Conservation (phyloP, 2,888 invertebrate genomes). For the Adelognathus sp. region DNA sequence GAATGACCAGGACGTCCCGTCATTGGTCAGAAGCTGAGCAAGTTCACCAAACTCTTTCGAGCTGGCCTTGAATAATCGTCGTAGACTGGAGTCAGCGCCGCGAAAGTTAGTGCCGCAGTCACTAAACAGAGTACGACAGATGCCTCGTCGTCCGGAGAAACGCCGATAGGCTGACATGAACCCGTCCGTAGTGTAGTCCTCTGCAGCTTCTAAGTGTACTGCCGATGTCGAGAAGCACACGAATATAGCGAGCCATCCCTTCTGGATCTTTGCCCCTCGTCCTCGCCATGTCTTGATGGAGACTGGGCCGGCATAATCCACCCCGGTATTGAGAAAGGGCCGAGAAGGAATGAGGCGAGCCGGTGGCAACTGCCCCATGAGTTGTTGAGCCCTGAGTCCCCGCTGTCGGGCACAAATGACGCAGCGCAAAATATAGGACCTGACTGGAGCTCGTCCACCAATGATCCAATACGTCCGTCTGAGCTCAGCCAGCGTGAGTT, state of each 20-base stretch:
- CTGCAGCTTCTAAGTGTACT: conserved; percentile 62
- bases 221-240: conserved; percentile 62
- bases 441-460: conserved; percentile 32
- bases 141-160: conserved; percentile 59
- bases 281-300: too few species aligned
- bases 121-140: conserved; percentile 26
- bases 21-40: too few species aligned
- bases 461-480: too few species aligned
- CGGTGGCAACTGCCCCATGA: conserved; percentile 68
- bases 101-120: conserved; percentile 34
- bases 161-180: conserved; percentile 61
- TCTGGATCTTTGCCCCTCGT: conserved; percentile 23
- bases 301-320: conserved; percentile 58
- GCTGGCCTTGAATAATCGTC: too few species aligned
- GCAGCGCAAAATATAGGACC: conserved; percentile 14
- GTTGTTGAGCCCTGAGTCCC: conserved; percentile 44
- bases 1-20: too few species aligned
- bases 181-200: conserved; percentile 49
- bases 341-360: conserved; percentile 25
- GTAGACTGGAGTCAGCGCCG: too few species aligned
- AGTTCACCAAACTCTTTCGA: too few species aligned
- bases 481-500: too few species aligned
- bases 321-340: conserved; percentile 42
- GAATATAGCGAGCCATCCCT: conserved; percentile 61
- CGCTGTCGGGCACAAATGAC: conserved; percentile 2